These are phyloP conservation scores for Motacilla tschutschensis DNA, from an alignment of 2,113 vertebrate species.

Conservation along the genomic window DNA sequence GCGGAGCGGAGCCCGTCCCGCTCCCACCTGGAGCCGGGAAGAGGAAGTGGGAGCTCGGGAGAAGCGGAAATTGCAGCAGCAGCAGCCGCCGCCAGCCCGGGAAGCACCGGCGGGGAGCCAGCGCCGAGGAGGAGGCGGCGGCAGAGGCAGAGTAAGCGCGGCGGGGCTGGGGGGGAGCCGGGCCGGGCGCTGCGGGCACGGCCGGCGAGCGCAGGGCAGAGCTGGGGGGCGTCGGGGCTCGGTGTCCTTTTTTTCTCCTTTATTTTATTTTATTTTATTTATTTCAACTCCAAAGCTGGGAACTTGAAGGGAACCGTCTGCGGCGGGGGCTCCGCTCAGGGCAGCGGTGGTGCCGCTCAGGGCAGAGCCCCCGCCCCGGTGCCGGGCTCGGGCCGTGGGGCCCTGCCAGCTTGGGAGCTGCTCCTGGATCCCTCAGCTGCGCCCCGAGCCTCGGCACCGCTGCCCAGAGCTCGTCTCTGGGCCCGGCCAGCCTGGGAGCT, in stretches of 20 bases:
- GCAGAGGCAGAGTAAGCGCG: background rate
- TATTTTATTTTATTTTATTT: too few species aligned
- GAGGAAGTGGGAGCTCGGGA: constrained; percentile 70
- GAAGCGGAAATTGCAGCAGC: constrained; percentile 76
- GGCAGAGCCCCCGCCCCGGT: background rate
- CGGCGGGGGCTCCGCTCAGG: background rate
- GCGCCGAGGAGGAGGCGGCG: background rate
- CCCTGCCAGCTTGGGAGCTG: background rate
- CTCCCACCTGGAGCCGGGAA: constrained; percentile 61
- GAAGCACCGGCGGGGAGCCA: background rate
- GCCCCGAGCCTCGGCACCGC: background rate
- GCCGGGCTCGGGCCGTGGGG: background rate
- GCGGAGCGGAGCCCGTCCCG: background rate
- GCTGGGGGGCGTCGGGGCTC: too few species aligned
- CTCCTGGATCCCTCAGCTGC: background rate
- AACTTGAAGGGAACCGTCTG: background rate
- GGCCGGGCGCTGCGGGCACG: background rate
- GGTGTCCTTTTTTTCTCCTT: too few species aligned
- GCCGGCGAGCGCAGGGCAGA: background rate
- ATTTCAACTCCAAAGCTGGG: background rate
- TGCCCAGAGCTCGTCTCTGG: background rate
- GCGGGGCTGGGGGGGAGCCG: background rate
- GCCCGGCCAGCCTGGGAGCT: background rate
- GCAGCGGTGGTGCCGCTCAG: background rate
- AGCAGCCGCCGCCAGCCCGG: background rate